Base-by-base conservation (phyloP, 2,888 invertebrate species). In the Nemoura dubitans region DNA sequence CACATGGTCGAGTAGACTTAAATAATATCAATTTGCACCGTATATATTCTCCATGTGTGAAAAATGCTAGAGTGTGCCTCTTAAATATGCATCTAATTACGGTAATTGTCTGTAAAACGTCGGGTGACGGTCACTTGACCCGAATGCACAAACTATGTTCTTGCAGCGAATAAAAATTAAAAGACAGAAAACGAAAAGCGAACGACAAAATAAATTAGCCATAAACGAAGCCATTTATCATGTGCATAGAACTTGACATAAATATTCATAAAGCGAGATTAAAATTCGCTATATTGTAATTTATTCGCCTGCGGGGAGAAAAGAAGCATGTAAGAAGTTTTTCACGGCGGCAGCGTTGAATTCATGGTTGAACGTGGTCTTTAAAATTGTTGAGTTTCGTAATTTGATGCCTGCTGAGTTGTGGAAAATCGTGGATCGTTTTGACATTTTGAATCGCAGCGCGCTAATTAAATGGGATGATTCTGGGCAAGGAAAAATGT, bases 121-220 rank as follows among this genome's bases (percentile, higher is more conserved):
- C 59, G 59, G 21, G 59, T 59, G 59, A 10, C 59, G 59, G 59
- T 16, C 59, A 59, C 59, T 59, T 59, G 59, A 59, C 59, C 59
- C 21, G 59, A 59, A 59, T 59, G 59, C 59, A 59, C 59, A 59
- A 59, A 21, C 59, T 21, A 59, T 14, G 59, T 59, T 59, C 59
- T 59, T 59, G 59, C 59, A 21, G 59, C 59, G 59, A 21, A 59
- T 59, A 59, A 59, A 59, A 59, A 59, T 59, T 59, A 59, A 59
- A 59, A 59, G 59, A 59, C 59, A 59, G 59, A 59, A 3, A 59
- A 7, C 59, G 59, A 59, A 59, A 59, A 59, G 59, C 59, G 59
- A 59, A 59, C 59, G 59, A 59, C 59, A 59, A 59, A 59, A 59
- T 59, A 59, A 59, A 59, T 59, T 59, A 59, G 59, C 59, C 59